Base-by-base conservation (phyloP, 2,888 invertebrate species). In the Drosophila tripunctata region DNA sequence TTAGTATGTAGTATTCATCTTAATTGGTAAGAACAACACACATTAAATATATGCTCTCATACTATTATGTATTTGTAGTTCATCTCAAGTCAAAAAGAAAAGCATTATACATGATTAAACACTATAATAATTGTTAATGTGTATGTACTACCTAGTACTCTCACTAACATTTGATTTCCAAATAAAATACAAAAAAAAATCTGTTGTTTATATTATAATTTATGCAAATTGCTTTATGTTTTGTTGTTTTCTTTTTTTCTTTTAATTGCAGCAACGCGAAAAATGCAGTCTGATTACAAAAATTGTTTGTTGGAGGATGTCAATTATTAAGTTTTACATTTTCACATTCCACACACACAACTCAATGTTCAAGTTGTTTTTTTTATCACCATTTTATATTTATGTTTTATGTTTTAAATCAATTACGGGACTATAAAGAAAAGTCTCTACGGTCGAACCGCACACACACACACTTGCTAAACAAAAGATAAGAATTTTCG, bases 401-500 rank as follows among this genome's bases (percentile, higher is more conserved):
- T 19, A 30, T 14, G 10, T n/a, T 30, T 38, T 40, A 12, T 21
- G 51, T 40, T 84, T 84, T 82, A 83, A 82, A 82, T 83, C 75
- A 86, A 82, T 83, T 82, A 70, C 36, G 84, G 77, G 87, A 80
- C 87, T 82, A 54, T 62, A 47, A 44, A 62, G 24, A 79, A 68
- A 77, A 82, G 87, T 82, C 87, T 73, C 72, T 75, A 83, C 82
- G 82, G 82, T 82, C 87, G 87, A 82, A 82, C 82, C 82, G 87
- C 82, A 75, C 81, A 78, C 64, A 76, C 6, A 67, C 35, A 64
- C 40, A 77, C 43, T 56, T 4, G 35, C 27, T 30, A 24, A 54
- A 30, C 5, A 41, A 27, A 36, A 65, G 10, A 8, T 30, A 30
- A 45, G 19, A 27, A 54, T 30, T 50, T 45, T 68, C 68, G 74